These are phyloP conservation scores for Agonopterix arenella DNA, from an alignment of 2,888 invertebrate species.

Conservation along the genomic window DNA sequence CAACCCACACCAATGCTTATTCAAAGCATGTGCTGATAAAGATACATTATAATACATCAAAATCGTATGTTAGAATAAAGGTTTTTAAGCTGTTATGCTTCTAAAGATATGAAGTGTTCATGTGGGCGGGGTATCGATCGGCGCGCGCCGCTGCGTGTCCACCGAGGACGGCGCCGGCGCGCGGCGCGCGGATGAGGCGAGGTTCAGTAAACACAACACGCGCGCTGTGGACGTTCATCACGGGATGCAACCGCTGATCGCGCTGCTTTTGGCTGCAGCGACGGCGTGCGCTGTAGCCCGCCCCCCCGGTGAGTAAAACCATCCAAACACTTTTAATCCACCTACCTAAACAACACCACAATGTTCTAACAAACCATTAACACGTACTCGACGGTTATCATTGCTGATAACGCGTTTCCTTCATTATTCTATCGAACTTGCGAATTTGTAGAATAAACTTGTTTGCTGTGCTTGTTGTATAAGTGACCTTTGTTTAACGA, in stretches of 20 bases:
- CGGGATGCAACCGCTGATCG: conserved; percentile 45
- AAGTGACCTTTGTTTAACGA: background rate
- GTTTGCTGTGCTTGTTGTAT: conserved; percentile 1
- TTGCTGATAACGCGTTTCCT: conserved; percentile 24
- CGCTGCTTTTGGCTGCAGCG: conserved; percentile 32
- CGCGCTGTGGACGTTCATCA: conserved; percentile 19
- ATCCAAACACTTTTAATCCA: conserved; percentile 1
- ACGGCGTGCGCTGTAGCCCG: conserved; percentile 42
- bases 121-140: conserved; percentile 72
- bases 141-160: conserved; percentile 51
- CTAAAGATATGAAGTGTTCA: conserved; percentile 24
- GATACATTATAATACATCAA: too few species aligned
- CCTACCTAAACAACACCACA: background rate
- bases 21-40: conserved; percentile 3
- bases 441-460: conserved; percentile 3
- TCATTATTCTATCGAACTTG: conserved; percentile 14
- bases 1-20: conserved; percentile 18
- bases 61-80: background rate
- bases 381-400: conserved; percentile 14
- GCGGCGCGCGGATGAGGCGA: conserved; percentile 8
- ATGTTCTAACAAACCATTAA: background rate
- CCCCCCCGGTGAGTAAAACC: conserved; percentile 39
- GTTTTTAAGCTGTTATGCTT: background rate
- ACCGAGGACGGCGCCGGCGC: conserved; percentile 15
- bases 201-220: conserved; percentile 44